phyloP scores from a whole-genome alignment of 1,140 invertebrate species.

The Caerostris extrusa region DNA sequence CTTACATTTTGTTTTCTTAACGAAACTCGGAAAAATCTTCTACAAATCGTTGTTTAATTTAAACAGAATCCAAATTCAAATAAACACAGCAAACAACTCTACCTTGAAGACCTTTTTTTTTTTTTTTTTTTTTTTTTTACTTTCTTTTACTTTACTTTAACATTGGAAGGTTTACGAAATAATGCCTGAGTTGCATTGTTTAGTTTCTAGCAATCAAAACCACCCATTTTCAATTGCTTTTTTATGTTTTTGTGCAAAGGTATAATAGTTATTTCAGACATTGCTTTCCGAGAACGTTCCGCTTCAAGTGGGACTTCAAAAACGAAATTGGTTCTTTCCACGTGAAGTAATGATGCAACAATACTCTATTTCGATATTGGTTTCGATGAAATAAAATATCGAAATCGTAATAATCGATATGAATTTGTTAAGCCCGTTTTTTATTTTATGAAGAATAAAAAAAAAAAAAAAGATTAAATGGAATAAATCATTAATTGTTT shows the following conservation, averaged over 20 bases:
- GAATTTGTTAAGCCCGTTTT: background rate
- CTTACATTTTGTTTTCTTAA: no score
- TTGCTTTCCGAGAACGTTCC: background rate
- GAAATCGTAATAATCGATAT: background rate
- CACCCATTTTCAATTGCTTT: background rate
- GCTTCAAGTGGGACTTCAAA: background rate
- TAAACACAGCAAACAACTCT: background rate
- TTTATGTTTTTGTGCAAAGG: background rate
- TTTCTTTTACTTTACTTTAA: background rate
- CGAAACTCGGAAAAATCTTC: no score
- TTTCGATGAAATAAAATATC: background rate
- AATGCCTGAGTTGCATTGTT: background rate
- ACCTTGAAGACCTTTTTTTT: background rate
- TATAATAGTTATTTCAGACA: background rate
- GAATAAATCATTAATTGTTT: background rate
- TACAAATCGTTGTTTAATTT: no score
- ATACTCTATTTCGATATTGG: background rate
- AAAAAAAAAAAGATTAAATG: background rate
- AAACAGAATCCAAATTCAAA: background rate
- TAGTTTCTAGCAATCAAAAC: background rate
- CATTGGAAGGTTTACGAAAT: background rate
- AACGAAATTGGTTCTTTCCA: background rate
- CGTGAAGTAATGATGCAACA: slow-evolving; percentile 4
- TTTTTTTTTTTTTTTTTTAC: background rate
- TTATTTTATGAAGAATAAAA: background rate